A percentile compares a stretch with the other conserved stretches of the same genome.
phyloP scores from a whole-genome alignment of 1,140 invertebrate species.

The Drosophila hydei region DNA sequence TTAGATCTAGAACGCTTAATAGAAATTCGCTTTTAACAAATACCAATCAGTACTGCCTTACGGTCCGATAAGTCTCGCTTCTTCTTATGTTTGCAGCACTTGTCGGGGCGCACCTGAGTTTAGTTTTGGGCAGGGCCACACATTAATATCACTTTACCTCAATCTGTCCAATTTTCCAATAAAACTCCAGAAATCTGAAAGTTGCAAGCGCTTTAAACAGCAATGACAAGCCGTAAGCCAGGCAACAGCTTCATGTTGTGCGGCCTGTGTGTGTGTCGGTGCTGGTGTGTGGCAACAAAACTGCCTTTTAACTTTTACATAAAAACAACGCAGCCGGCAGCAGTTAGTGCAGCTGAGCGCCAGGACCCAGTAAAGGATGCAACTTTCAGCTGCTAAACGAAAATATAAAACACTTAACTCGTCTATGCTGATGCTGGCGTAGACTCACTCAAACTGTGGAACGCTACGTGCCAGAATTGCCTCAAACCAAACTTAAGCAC shows the following conservation, averaged over 20 bases:
- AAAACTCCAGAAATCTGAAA: slow-evolving; percentile 60
- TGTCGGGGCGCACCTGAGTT: neutral
- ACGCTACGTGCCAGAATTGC: slow-evolving; percentile 36
- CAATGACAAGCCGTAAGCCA: slow-evolving; percentile 46
- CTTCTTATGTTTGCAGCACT: slow-evolving; percentile 1
- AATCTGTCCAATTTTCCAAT: slow-evolving; percentile 82
- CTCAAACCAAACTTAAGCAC: slow-evolving; percentile 36
- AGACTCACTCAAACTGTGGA: slow-evolving; percentile 42
- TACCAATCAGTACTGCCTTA: neutral
- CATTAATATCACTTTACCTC: slow-evolving; percentile 77
- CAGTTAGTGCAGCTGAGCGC: slow-evolving; percentile 56
- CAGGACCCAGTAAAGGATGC: slow-evolving; percentile 59
- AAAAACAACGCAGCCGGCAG: slow-evolving; percentile 70
- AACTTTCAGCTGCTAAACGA: slow-evolving; percentile 81
- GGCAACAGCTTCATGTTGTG: slow-evolving; percentile 32
- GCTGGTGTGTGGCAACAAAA: slow-evolving; percentile 52
- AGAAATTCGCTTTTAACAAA: too few species aligned
- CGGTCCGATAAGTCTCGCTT: neutral
- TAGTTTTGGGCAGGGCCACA: slow-evolving; percentile 28
- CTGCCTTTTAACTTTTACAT: slow-evolving; percentile 75
- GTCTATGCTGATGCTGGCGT: slow-evolving; percentile 39
- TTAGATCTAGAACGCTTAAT: too few species aligned
- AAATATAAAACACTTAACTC: slow-evolving; percentile 83
- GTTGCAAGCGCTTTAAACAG: slow-evolving; percentile 64
- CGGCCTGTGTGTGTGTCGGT: slow-evolving; percentile 12